Evolutionary conservation across 2,113 vertebrate genomes (phyloP).

Genomic region (Spizaetus ornatus): DNA sequence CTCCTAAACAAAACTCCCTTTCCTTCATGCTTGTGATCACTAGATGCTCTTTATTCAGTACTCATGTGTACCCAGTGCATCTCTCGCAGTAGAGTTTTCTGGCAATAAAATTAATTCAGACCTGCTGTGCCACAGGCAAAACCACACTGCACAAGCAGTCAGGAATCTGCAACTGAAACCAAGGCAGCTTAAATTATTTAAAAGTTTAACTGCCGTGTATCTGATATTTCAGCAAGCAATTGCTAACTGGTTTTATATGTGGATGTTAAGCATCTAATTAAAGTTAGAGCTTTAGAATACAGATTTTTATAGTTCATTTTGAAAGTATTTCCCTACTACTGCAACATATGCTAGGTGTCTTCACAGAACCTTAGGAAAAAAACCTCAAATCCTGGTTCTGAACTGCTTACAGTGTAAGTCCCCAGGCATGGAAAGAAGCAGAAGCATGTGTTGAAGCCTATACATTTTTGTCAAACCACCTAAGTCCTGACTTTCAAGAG

Average conservation of each 20-base stretch:
- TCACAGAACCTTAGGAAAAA: background rate
- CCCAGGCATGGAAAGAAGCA: background rate
- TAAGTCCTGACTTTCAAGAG: background rate
- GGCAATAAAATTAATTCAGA: background rate
- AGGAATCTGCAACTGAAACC: background rate
- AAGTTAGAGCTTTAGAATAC: background rate
- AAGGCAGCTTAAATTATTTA: background rate
- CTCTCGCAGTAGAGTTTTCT: background rate
- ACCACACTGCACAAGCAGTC: background rate
- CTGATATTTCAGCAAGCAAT: background rate
- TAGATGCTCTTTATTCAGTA: background rate
- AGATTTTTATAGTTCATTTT: background rate
- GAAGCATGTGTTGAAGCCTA: background rate
- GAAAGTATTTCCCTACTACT: background rate
- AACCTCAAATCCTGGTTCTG: background rate
- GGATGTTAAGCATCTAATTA: background rate
- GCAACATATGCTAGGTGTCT: background rate
- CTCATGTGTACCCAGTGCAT: background rate
- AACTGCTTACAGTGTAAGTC: background rate
- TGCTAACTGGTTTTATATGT: background rate
- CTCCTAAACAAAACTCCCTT: background rate
- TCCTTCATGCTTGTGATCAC: background rate
- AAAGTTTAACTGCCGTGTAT: background rate
- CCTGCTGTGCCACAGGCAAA: background rate
- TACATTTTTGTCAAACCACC: background rate